Base-by-base conservation (phyloP, 2,888 invertebrate genomes). In the Lasioglossum lativentre region DNA sequence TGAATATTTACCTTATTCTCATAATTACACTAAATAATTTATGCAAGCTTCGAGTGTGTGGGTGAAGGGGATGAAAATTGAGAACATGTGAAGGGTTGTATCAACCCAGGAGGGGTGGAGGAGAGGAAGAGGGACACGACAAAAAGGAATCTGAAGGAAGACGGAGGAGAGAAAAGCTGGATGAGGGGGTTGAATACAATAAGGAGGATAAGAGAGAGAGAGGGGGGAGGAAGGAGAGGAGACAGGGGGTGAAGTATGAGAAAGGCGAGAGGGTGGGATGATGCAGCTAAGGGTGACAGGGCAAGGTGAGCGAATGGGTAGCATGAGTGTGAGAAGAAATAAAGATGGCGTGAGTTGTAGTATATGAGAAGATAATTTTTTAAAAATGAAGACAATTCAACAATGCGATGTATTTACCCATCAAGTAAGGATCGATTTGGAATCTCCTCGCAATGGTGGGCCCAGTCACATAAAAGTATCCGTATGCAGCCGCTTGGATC, bases 401-500 rank as follows among this genome's bases (percentile, higher is more conserved):
- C n/a, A n/a, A n/a, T n/a, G 34, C 34, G 34, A 4, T 16, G 16
- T 68, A 88, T 91, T n/a, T 83, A 94, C 95, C 94, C 88, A 94
- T 93, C 16, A 92, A 38, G 77, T 91, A 90, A 16, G 93, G 93
- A 90, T 94, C 92, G 63, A 95, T 88, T 23, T 91, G 91, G 88
- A 94, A 95, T 79, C 90, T 93, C 81, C 95, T 92, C 6, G 94
- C 93, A 19, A 95, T 90, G n/a, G 94, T 93, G 5, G 93, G 86
- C 47, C 94, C 93, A 5, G 92, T 90, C 19, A 94, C 84, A 68
- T 91, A 83, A 14, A 94, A 89, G 80, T 95, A 95, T 8, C 93
- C 89, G 42, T 93, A 91, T 0, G 93, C 91, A 4, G 94, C 93
- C 4, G 93, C 93, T 85, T 95, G 95, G 5, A 94, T 70, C 19